These are phyloP conservation scores for Cryptus viduatorius DNA, from an alignment of 2,888 invertebrate species.

Conservation along the genomic window DNA sequence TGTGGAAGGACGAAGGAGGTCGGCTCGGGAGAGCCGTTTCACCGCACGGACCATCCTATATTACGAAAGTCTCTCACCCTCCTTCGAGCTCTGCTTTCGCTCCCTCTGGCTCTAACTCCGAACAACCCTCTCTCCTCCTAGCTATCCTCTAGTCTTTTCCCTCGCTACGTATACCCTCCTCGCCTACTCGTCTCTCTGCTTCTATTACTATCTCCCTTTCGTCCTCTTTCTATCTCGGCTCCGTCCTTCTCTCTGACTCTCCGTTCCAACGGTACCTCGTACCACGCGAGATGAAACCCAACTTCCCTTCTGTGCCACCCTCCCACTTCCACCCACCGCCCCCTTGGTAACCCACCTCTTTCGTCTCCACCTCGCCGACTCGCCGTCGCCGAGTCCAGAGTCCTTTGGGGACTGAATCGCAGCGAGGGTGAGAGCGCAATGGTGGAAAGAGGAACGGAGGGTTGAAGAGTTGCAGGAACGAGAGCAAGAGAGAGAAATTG, in stretches of 20 bases:
- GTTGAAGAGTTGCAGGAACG: conserved; percentile 56
- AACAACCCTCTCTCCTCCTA: conserved; percentile 55
- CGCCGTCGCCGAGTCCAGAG: conserved; percentile 70
- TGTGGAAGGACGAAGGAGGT: conserved; percentile 75
- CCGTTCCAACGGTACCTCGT: conserved; percentile 65
- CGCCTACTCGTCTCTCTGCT: conserved; percentile 53
- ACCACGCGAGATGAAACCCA: conserved; percentile 84
- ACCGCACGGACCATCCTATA: conserved; percentile 82
- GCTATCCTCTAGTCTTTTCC: conserved; percentile 66
- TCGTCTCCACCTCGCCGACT: conserved; percentile 68
- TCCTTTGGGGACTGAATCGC: conserved; percentile 72
- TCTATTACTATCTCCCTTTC: conserved; percentile 64
- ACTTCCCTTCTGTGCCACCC: conserved; percentile 79
- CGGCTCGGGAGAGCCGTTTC: conserved; percentile 81
- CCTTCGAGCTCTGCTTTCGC: conserved; percentile 61
- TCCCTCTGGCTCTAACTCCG: conserved; percentile 67
- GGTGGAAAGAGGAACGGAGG: conserved; percentile 57
- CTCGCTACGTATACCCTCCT: conserved; percentile 49
- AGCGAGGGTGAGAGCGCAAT: conserved; percentile 60
- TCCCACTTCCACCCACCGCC: conserved; percentile 64
- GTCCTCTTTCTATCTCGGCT: conserved; percentile 57
- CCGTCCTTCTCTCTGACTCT: conserved; percentile 39
- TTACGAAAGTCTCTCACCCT: conserved; percentile 80
- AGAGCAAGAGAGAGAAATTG: conserved; percentile 37
- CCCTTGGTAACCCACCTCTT: conserved; percentile 66